Percentiles rank a stretch among this genome's conserved stretches.
Evolutionary conservation across 2,113 vertebrate species (phyloP).

Genomic region (Malurus elegans): DNA sequence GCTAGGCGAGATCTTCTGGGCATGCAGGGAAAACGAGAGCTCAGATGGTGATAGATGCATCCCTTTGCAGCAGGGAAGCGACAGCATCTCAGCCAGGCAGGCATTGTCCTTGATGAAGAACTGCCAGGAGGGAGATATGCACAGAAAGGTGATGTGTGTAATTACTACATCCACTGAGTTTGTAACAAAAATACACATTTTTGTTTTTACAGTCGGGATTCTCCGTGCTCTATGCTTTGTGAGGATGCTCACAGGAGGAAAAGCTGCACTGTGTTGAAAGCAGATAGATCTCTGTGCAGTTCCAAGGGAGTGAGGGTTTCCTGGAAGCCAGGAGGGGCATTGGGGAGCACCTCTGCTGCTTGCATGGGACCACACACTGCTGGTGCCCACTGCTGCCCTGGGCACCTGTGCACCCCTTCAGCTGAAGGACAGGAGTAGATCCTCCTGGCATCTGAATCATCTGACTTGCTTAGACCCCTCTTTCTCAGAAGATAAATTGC

Average conservation of each 20-base stretch:
- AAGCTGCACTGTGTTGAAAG: accelerated
- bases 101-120: neutral
- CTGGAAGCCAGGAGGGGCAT: accelerated
- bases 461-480: neutral
- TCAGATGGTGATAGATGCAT: neutral
- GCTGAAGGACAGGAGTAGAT: neutral
- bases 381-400: neutral
- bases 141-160: neutral
- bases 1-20: neutral
- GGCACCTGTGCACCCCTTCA: neutral
- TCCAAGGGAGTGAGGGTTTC: neutral
- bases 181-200: neutral
- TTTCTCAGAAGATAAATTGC: neutral
- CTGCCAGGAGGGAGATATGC: neutral
- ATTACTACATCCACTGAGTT: neutral
- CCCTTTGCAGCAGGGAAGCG: neutral
- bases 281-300: neutral
- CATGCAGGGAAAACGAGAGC: neutral
- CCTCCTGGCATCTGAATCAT: neutral
- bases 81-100: neutral
- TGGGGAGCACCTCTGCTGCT: neutral
- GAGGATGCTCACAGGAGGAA: neutral
- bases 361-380: accelerated
- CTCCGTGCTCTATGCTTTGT: neutral
- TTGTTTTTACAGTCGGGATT: neutral